Base-by-base conservation (phyloP, 2,888 invertebrate species). In the Melangyna quadrimaculata region DNA sequence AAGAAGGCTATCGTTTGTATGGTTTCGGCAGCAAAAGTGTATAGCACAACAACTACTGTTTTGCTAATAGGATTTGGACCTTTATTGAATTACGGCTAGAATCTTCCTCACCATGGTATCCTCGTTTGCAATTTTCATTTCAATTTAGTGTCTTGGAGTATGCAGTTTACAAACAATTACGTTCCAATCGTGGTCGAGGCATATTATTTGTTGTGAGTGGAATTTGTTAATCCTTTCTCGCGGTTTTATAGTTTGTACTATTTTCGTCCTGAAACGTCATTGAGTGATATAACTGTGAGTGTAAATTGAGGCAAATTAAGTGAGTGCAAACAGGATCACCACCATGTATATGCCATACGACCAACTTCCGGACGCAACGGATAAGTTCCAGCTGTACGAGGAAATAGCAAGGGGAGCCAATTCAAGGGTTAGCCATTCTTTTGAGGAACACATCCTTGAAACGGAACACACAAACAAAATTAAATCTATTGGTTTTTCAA, bases 291-390 rank as follows among this genome's bases (percentile, higher is more conserved):
- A 14, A 1, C 37, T 22, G 24, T 35, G 69, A 69, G 77, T 37
- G 45, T 5, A 9, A 43, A 27, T 27, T 6, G 6, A 27, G 27
- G 6, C 4, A 27, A 6, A 14, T 22, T 53, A 71, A 71, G 65
- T 59, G 48, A 9, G 63, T 27, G 51, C 8, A 10, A 32, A 19
- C 14, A 65, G 12, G 12, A 48, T 9, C 1, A 12, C 1, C 74
- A 89, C 78, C 43, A 91, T 91, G 91, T 90, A 92, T 90, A 89
- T 95, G 69, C 93, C 94, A 81, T 93, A 95, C 84, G 93, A 95
- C 87, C 94, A 95, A 87, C 93, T 98, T 82, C 95, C 95, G 71
- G 96, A 96, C 91, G 97, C 97, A 0, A 94, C 94, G 72, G 95
- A 95, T 87, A 94, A 96, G 87, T 98, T 96, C 92, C 93, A 93